phyloP scores from a whole-genome alignment of 2,888 invertebrate genomes.

The Lycaena phlaeas region DNA sequence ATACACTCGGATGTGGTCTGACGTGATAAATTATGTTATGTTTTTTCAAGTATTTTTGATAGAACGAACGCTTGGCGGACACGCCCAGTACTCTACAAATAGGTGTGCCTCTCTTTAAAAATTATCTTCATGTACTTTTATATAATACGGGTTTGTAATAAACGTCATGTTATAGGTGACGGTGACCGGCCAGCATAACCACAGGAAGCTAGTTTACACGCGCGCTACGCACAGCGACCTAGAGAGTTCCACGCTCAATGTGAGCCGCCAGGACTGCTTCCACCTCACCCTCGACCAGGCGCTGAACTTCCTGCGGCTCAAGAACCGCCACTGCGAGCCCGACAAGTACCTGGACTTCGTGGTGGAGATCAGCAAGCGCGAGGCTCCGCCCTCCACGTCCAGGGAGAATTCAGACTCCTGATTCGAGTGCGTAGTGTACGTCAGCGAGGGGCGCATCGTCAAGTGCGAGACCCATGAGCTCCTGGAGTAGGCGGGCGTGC shows the following conservation, averaged over 20 bases:
- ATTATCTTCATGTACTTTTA: no score
- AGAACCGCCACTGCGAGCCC: constrained; percentile 41
- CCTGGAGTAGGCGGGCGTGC: constrained; percentile 2
- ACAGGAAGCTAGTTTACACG: constrained; percentile 41
- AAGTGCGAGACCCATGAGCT: constrained; percentile 18
- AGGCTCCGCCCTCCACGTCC: constrained; percentile 3
- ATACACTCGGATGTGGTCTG: no score
- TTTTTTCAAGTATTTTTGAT: no score
- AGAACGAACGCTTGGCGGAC: no score
- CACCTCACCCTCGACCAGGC: constrained; percentile 53
- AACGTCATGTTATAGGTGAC: no score
- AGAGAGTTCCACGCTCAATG: constrained; percentile 42
- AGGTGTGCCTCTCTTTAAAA: no score
- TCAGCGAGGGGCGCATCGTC: constrained; percentile 23
- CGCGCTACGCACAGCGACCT: constrained; percentile 54
- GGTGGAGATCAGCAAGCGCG: constrained; percentile 22
- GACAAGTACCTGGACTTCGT: constrained; percentile 39
- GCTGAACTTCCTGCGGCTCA: constrained; percentile 45
- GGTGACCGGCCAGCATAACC: constrained; percentile 41
- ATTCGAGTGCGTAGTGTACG: constrained; percentile 22
- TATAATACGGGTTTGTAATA: no score
- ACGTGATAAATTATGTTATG: no score
- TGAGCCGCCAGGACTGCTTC: constrained; percentile 55
- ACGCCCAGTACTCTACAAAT: no score
- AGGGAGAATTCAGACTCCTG: constrained; percentile 21